Base-by-base conservation (phyloP, 2,797 vertebrate species). In the Coendou prehensilis region DNA sequence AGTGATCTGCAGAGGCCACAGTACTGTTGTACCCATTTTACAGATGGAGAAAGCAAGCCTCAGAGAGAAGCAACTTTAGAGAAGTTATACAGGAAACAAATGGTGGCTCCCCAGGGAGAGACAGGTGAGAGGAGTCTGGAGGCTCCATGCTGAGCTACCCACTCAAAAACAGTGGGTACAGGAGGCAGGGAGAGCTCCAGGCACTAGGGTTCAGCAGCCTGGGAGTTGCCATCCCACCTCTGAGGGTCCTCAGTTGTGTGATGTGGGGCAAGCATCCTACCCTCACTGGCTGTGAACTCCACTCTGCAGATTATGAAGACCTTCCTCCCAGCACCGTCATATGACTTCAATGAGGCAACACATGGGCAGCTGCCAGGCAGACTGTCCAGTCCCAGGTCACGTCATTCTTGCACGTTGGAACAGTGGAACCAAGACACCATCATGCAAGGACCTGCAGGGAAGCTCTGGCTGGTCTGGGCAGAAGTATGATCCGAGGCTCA, bases 361-460 rank as follows among this genome's bases (percentile, higher is more conserved):
- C 1, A 2, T 50, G 87, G 83, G 87, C 91, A 94, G 87, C 87
- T 63, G 89, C 69, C 86, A 87, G 15, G 61, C 89, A 79, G 94
- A 87, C 95, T 69, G 54, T n/a, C 76, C 5, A 1, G 91, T 67
- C 37, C 54, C 4, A 11, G 64, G 20, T 52, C 3, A 0, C 11
- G 8, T 93, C 95, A 90, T 23, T 18, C 59, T 9, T 69, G 45
- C 87, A 1, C 73, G 75, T 94, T 67, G 50, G 28, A 86, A 96
- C 94, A 41, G 57, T 22, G 41, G 67, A 63, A 45, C 4, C 59
- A 17, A 87, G 76, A 28, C 73, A 47, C 54, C 64, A 6, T 86
- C 85, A 7, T 57, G 91, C 82, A 76, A 93, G 85, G 95, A 93
- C 86, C 76, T 75, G 89, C 47, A 95, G 81, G 33, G 69, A 91